Conservation (phyloP, 30 jellyfish, hydroid and myxozoan species). For the Aurelia coerulea region DNA sequence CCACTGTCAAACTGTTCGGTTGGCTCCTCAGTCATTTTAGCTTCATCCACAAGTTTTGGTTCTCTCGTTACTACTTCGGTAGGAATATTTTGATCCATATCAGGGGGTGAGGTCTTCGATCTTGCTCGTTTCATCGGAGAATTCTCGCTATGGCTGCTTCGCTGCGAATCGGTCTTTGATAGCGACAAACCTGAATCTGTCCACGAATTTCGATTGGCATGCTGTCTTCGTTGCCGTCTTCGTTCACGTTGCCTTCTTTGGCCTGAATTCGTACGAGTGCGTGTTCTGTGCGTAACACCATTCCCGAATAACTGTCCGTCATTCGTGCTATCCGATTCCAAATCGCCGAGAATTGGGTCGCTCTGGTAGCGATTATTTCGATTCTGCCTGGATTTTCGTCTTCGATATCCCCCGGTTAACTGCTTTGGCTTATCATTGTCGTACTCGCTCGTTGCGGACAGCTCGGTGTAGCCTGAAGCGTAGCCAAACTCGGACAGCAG, state of each 20-base stretch:
- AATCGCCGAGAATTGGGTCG: slow-evolving; percentile 59
- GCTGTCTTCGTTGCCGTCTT: slow-evolving; percentile 64
- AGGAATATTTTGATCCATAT: neutral
- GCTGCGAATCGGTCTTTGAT: slow-evolving; percentile 76
- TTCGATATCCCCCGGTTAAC: slow-evolving; percentile 15
- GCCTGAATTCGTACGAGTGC: slow-evolving; percentile 57
- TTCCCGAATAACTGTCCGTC: slow-evolving; percentile 55
- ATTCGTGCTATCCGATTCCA: slow-evolving; percentile 74
- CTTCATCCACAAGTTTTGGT: neutral
- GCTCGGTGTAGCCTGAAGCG: slow-evolving; percentile 78
- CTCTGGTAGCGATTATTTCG: slow-evolving; percentile 60
- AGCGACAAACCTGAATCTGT: slow-evolving; percentile 86
- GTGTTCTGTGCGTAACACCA: slow-evolving; percentile 25
- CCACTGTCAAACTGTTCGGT: neutral
- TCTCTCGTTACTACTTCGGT: neutral
- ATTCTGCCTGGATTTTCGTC: slow-evolving; percentile 68
- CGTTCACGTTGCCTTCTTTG: slow-evolving; percentile 71
- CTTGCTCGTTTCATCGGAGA: slow-evolving; percentile 61
- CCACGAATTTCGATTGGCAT: slow-evolving; percentile 76
- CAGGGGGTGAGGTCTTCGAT: slow-evolving; percentile 51
- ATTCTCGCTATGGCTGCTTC: slow-evolving; percentile 74
- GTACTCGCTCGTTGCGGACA: slow-evolving; percentile 62
- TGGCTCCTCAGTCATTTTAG: neutral
- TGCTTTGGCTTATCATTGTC: slow-evolving; percentile 33
- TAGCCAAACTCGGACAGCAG: slow-evolving; percentile 69